Conservation (phyloP, 2,113 vertebrate species). For the Zapus hudsonius region DNA sequence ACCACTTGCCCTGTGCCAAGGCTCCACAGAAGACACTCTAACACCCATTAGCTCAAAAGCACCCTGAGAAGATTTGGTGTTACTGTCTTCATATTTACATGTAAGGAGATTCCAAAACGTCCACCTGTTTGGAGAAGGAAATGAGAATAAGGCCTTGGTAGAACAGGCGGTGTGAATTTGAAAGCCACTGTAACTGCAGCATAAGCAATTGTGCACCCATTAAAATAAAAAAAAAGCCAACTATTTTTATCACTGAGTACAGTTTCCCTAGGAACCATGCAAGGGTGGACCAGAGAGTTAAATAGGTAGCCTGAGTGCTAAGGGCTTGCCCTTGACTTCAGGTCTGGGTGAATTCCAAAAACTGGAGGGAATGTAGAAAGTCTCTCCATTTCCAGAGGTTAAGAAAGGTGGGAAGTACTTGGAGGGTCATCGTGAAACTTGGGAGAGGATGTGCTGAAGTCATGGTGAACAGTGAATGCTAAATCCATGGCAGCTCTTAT, state of each 20-base stretch:
- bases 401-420: constrained; percentile 12
- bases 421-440: not conserved
- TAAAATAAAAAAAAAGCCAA: not conserved
- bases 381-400: not conserved
- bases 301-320: not conserved
- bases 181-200: not conserved
- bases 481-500: not conserved
- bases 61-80: not conserved
- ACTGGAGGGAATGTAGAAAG: not conserved
- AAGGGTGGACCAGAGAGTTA: not conserved
- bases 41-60: not conserved
- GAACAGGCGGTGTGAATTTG: not conserved
- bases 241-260: not conserved
- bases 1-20: constrained; percentile 9
- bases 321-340: not conserved
- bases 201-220: not conserved
- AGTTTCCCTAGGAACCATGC: not conserved
- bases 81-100: not conserved
- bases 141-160: not conserved
- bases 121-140: not conserved
- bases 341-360: constrained; percentile 5
- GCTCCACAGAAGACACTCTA: not conserved
- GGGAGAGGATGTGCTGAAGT: not conserved
- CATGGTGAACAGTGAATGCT: not conserved
- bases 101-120: not conserved